These are phyloP conservation scores for Ridgeia piscesae DNA, from an alignment of 1,140 invertebrate species.

Conservation along the genomic window DNA sequence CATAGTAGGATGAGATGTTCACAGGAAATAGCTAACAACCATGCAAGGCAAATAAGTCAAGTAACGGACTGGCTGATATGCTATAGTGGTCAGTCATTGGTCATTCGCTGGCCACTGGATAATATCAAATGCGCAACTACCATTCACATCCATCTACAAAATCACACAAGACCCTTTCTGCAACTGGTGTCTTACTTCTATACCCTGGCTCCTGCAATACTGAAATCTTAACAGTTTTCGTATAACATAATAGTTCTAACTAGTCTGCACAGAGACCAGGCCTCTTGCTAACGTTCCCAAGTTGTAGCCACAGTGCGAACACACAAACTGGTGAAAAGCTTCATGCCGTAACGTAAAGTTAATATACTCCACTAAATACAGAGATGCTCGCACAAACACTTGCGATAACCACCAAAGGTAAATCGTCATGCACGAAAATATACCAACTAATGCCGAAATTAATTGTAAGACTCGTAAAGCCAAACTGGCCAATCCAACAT, in stretches of 20 bases:
- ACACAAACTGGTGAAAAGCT: neutral
- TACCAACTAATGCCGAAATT: conserved; percentile 1
- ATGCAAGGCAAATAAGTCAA: neutral
- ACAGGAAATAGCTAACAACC: neutral
- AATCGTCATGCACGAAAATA: neutral
- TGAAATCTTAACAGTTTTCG: neutral
- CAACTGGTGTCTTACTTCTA: neutral
- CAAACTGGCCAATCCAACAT: conserved; percentile 4
- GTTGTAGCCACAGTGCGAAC: neutral
- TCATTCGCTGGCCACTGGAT: neutral
- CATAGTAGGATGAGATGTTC: neutral
- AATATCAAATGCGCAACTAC: neutral
- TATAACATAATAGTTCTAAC: neutral
- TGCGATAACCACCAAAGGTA: neutral
- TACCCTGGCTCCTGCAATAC: neutral
- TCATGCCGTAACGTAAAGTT: conserved; percentile 1
- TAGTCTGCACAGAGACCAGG: neutral
- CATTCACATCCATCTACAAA: neutral
- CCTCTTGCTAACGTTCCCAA: neutral
- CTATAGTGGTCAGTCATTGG: neutral
- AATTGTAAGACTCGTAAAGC: neutral
- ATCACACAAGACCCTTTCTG: neutral
- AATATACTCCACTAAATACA: neutral
- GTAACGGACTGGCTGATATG: neutral
- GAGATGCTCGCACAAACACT: neutral